These are phyloP conservation scores for Catonia carolina DNA, from an alignment of 2,888 invertebrate genomes.

Conservation along the genomic window DNA sequence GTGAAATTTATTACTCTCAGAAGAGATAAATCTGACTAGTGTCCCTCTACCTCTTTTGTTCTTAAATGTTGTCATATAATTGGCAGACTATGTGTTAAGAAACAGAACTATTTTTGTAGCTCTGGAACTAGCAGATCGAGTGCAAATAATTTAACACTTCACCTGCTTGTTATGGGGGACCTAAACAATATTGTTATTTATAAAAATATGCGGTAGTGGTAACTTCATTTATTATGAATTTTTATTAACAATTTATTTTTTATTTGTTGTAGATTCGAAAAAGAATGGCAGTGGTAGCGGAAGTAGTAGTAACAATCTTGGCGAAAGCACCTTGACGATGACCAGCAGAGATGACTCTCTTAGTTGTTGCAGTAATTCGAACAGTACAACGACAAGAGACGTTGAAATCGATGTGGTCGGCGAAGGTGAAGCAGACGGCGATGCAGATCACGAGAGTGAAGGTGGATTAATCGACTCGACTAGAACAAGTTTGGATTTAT, in stretches of 20 bases:
- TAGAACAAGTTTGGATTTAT: constrained; percentile 34
- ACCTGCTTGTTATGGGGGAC: too few relatives aligned
- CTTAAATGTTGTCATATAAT: too few relatives aligned
- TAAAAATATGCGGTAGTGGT: too few relatives aligned
- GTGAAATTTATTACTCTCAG: too few relatives aligned
- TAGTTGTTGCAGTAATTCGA: constrained; percentile 41
- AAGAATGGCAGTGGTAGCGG: constrained; percentile 47
- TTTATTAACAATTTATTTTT: neutral
- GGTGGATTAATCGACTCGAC: constrained; percentile 18
- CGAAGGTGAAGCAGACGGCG: constrained; percentile 57
- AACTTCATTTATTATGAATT: too few relatives aligned
- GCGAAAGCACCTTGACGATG: constrained; percentile 57
- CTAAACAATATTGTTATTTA: too few relatives aligned
- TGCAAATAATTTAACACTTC: too few relatives aligned
- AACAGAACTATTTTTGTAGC: too few relatives aligned
- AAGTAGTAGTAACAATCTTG: constrained; percentile 54
- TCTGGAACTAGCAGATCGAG: too few relatives aligned
- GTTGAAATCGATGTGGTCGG: constrained; percentile 76
- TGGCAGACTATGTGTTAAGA: too few relatives aligned
- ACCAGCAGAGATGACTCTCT: constrained; percentile 40
- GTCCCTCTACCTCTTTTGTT: too few relatives aligned
- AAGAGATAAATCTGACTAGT: too few relatives aligned
- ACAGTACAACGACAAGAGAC: constrained; percentile 41
- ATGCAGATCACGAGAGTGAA: constrained; percentile 40
- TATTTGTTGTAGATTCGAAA: constrained; percentile 21